Base-by-base conservation (phyloP, 2,888 invertebrate species). In the Euphydryas editha region DNA sequence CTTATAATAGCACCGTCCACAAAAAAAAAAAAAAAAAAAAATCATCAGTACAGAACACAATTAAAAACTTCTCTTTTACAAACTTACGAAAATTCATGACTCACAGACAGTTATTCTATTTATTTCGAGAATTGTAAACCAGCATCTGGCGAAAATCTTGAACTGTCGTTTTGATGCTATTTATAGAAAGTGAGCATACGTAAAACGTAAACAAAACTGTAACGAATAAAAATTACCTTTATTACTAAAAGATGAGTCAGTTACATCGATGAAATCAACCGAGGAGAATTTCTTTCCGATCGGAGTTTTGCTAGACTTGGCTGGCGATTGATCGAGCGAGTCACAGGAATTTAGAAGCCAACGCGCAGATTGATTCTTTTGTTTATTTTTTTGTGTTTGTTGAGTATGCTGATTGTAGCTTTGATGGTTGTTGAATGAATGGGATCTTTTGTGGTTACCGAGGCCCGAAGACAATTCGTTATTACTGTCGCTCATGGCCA, bases 351-450 rank as follows among this genome's bases (percentile, higher is more conserved):
- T 91, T 72, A 92, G 82, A 69, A 93, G 86, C 92, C 93, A 92
- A 72, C 88, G 88, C 67, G 87, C 89, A 21, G 93, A 93, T 84
- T 94, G 94, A 89, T 93, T 93, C 88, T 94, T 94, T 88, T 94
- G 94, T 90, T 94, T 94, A 85, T 87, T 93, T 90, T 93, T 93
- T 84, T 92, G 94, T 80, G 90, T 90, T 90, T 93, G 94, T 85
- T 91, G 94, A 75, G 89, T 81, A 83, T 94, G 94, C 83, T 95
- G 95, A 81, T 94, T 94, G 91, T 94, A 95, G 85, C 94, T 95
- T 91, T 94, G 94, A 87, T 95, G 95, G 86, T 95, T 95, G 88
- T 95, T 95, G 93, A 95, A 94, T 83, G 95, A 95, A 78, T 93
- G 95, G 93, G 93, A 95, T 94, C 93, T 93, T 94, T 93, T 95